Evolutionary conservation across 2,888 invertebrate genomes (phyloP).

Genomic region (Saturnia japonica): DNA sequence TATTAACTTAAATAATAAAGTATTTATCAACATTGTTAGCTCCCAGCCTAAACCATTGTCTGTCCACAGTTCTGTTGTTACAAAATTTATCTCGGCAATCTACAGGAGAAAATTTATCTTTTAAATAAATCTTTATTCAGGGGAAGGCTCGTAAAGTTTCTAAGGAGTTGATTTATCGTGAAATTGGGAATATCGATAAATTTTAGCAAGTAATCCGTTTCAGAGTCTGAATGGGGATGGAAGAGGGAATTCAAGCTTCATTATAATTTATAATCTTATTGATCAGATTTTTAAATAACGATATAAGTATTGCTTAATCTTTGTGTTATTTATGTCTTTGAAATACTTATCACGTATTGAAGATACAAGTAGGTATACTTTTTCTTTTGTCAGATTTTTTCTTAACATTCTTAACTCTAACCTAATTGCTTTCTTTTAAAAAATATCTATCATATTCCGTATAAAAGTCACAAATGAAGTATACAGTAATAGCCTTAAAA

Average conservation of each 20-base stretch:
- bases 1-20: not conserved
- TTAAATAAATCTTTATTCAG: constrained; percentile 34
- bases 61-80: constrained; percentile 20
- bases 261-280: constrained; percentile 12
- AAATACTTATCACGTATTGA: not conserved
- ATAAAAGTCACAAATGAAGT: too few species aligned
- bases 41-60: constrained; percentile 17
- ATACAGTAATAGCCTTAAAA: too few species aligned
- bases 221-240: constrained; percentile 19
- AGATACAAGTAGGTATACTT: too few species aligned
- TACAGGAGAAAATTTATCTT: constrained; percentile 33
- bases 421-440: too few species aligned
- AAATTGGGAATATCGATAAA: constrained; percentile 41
- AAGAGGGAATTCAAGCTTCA: constrained; percentile 22
- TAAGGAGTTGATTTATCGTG: constrained; percentile 40
- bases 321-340: not conserved
- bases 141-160: constrained; percentile 33
- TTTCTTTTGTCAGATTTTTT: too few species aligned
- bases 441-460: too few species aligned
- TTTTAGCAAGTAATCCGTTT: constrained; percentile 25
- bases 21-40: not conserved
- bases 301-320: not conserved
- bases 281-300: not conserved
- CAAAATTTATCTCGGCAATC: constrained; percentile 30
- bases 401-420: too few species aligned